Conservation (phyloP, 92 coral and sea anemone species). For the Zoanthus solanderi region DNA sequence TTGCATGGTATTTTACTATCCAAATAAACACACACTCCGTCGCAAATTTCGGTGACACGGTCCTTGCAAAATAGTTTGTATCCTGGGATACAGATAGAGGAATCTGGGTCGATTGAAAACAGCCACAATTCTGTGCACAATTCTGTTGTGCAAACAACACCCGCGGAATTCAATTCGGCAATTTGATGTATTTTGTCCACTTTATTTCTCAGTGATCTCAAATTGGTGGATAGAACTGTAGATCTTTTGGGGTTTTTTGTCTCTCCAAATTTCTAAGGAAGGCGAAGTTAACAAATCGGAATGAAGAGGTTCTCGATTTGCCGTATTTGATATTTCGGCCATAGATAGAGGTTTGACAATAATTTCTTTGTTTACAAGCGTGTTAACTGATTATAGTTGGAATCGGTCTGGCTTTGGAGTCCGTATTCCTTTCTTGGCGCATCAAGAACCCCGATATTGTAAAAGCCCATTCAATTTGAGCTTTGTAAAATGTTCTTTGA, state of each 20-base stretch:
- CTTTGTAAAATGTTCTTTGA: too few species aligned
- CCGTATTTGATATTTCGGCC: background rate
- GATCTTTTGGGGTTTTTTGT: slow-evolving; percentile 9
- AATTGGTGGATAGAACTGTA: slow-evolving; percentile 45
- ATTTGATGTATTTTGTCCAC: slow-evolving; percentile 46
- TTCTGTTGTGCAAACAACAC: slow-evolving; percentile 61
- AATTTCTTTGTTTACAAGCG: background rate
- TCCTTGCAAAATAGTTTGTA: slow-evolving; percentile 62
- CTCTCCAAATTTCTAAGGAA: slow-evolving; percentile 16
- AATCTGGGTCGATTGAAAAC: slow-evolving; percentile 57
- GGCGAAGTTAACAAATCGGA: slow-evolving; percentile 13
- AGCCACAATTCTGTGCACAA: slow-evolving; percentile 55
- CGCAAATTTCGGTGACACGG: slow-evolving; percentile 45
- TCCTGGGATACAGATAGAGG: slow-evolving; percentile 57
- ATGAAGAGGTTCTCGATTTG: slow-evolving; percentile 16
- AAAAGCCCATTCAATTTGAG: too few species aligned
- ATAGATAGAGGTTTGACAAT: background rate
- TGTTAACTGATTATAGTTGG: background rate
- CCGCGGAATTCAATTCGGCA: slow-evolving; percentile 49
- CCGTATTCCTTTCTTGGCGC: too few species aligned
- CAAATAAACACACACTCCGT: slow-evolving; percentile 59
- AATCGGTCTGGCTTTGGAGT: too few species aligned
- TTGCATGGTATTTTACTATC: slow-evolving; percentile 58
- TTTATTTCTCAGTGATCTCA: slow-evolving; percentile 36
- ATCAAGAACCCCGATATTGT: too few species aligned